These are phyloP conservation scores for Nephila pilipes DNA, from an alignment of 1,140 invertebrate species.

Conservation along the genomic window DNA sequence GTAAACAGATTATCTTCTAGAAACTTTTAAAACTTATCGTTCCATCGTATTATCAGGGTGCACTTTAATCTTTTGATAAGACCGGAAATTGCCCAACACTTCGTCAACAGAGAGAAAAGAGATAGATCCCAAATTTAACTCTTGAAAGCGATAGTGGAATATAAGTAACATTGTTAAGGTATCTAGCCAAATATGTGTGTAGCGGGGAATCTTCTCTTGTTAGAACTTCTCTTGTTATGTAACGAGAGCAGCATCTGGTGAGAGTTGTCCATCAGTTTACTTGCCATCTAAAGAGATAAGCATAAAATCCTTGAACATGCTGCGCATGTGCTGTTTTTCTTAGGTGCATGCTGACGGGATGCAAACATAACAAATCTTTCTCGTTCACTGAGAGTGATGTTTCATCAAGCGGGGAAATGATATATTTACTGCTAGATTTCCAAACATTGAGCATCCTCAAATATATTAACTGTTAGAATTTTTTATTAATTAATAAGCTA, in stretches of 20 bases:
- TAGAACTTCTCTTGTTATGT: neutral
- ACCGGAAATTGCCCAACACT: constrained; percentile 11
- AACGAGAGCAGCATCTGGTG: neutral
- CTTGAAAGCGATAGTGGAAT: neutral
- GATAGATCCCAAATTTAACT: neutral
- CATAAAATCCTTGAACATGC: neutral
- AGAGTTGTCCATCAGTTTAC: neutral
- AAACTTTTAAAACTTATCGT: neutral
- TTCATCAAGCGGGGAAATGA: too few species aligned
- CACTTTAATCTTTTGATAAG: neutral
- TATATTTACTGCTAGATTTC: too few species aligned
- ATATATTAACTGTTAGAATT: too few species aligned
- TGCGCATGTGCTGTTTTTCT: neutral
- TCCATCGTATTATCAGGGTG: neutral
- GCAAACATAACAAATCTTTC: too few species aligned
- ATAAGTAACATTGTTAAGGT: neutral
- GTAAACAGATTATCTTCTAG: neutral
- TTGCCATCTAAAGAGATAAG: neutral
- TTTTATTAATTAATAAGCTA: too few species aligned
- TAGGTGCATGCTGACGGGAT: neutral
- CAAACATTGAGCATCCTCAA: too few species aligned
- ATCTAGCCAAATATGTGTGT: neutral
- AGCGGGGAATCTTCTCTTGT: neutral
- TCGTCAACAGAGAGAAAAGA: neutral
- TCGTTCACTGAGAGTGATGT: too few species aligned